phyloP scores from a whole-genome alignment of 2,888 invertebrate species.

The Timandra comae region DNA sequence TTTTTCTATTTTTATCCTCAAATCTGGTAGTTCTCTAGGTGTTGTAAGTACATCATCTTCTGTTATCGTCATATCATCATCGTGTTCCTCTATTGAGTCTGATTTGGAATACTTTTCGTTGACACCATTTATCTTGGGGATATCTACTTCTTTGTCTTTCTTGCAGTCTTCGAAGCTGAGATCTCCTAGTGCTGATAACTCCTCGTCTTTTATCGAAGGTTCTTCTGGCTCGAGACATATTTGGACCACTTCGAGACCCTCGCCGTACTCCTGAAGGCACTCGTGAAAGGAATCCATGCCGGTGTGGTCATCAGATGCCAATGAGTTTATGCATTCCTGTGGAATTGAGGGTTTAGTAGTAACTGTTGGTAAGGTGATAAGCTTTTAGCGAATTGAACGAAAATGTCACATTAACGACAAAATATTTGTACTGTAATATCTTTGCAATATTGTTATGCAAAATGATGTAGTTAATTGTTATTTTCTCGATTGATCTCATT shows the following conservation, averaged over 20 bases:
- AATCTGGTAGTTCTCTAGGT: slow-evolving; percentile 54
- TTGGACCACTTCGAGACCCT: slow-evolving; percentile 78
- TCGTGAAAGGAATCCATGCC: slow-evolving; percentile 81
- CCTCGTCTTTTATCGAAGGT: slow-evolving; percentile 71
- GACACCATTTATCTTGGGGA: slow-evolving; percentile 46
- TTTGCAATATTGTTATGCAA: no score
- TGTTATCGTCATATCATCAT: slow-evolving; percentile 70
- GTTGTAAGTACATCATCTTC: slow-evolving; percentile 60
- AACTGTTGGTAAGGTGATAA: no score
- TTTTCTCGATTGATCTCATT: no score
- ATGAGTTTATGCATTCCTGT: slow-evolving; percentile 73
- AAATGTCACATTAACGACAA: no score
- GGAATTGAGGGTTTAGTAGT: not conserved
- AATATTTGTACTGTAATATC: no score
- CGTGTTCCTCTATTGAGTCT: slow-evolving; percentile 61
- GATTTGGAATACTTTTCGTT: slow-evolving; percentile 57
- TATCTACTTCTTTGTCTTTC: slow-evolving; percentile 31
- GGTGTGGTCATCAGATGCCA: slow-evolving; percentile 79
- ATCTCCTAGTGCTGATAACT: slow-evolving; percentile 62
- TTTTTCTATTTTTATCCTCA: slow-evolving; percentile 48
- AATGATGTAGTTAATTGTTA: no score
- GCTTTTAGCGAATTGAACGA: no score
- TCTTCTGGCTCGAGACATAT: slow-evolving; percentile 79
- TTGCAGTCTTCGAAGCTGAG: slow-evolving; percentile 62
- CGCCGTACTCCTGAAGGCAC: slow-evolving; percentile 80